These are phyloP conservation scores for Dallia pectoralis DNA, from an alignment of 2,797 vertebrate genomes.

Conservation along the genomic window DNA sequence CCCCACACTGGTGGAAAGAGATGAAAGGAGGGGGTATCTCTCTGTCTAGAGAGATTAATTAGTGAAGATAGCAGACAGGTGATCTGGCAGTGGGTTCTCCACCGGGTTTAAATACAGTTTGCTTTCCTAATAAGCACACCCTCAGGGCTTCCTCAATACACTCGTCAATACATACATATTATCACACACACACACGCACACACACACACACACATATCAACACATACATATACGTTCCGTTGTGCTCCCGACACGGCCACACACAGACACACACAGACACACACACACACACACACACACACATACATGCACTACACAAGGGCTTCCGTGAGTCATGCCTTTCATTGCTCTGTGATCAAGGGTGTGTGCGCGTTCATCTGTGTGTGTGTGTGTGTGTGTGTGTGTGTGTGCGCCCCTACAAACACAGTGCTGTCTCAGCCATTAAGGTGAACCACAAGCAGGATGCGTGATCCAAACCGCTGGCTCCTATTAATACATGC, in stretches of 20 bases:
- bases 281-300: constrained; percentile 36
- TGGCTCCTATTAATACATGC: constrained; percentile 50
- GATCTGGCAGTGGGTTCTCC: background rate
- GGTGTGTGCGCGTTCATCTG: constrained; percentile 8
- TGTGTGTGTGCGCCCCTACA: constrained; percentile 6
- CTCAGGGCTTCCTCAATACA: background rate
- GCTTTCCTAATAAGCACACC: background rate
- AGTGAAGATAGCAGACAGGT: background rate
- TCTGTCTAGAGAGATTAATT: background rate
- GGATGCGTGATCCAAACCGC: constrained; percentile 56
- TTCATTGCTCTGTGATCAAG: constrained; percentile 27
- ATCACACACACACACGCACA: background rate
- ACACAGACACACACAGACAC: background rate
- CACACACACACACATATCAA: background rate
- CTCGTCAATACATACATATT: background rate
- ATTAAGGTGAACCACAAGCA: constrained; percentile 54
- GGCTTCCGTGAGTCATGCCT: constrained; percentile 41
- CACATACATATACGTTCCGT: background rate
- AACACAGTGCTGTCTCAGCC: constrained; percentile 65
- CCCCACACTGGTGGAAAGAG: constrained; percentile 8
- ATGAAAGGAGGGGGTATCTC: background rate
- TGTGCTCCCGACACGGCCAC: background rate
- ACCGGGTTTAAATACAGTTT: constrained; percentile 4
- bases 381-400: constrained; percentile 8
- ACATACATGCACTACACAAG: constrained; percentile 1